Base-by-base conservation (phyloP, 1,140 invertebrate genomes). In the Drosophila micromelanica region DNA sequence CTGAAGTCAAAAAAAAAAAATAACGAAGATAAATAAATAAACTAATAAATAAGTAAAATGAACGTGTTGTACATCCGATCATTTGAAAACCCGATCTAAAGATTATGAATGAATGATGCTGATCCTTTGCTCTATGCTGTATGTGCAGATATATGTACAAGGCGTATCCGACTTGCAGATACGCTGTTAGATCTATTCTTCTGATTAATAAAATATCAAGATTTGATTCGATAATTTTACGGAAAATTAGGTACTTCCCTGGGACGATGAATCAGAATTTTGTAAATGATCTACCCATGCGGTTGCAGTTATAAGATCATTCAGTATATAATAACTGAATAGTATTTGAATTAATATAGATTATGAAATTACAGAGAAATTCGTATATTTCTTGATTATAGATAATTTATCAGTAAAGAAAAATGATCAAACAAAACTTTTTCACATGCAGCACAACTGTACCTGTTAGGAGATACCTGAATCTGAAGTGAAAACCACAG, bases 1-100 rank as follows among this genome's bases (percentile, higher is more conserved):
- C 23, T 37, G 55, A 68, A 59, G 35, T 40, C n/a, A 40, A 2
- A 30, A 12, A 17, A 30, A 17, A 38, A 43, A n/a, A 43, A 30
- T 32, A 32, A 32, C 38, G 30, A 23, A 30, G 30, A 46, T 23
- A 20, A 27, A 27, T 27, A 27, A 27, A 27, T 27, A 27, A 27
- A 27, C 6, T 27, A 23, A 43, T n/a, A 30, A 43, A 6, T 20
- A 13, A 55, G 15, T 20, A 35, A 40, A 55, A 8, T 46, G 54
- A 37, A 38, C 35, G 54, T 52, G 35, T 49, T 6, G 48, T 23
- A 35, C 35, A 60, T 45, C 8, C 3, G 69, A 72, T 72, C 69
- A 32, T 59, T 72, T 43, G 37, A 38, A 72, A 59, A 43, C 13
- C 62, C 62, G 62, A 72, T 72, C 69, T 30, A 38, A 4, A 67